Evolutionary conservation across 2,113 vertebrate genomes (phyloP).

Genomic region (Nymphicus hollandicus): DNA sequence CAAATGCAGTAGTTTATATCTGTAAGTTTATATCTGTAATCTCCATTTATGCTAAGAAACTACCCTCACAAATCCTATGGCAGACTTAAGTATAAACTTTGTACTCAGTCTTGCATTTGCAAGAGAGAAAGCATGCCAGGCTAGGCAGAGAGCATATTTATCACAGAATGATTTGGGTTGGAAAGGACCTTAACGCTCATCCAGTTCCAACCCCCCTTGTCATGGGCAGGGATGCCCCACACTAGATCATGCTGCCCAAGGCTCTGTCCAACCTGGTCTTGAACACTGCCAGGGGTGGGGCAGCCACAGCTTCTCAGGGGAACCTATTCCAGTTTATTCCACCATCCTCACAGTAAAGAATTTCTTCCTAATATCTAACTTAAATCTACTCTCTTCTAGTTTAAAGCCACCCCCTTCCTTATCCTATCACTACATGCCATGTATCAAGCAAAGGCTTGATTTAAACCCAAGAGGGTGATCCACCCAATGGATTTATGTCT

Average conservation of each 20-base stretch:
- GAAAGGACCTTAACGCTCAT: not conserved
- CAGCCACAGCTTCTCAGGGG: not conserved
- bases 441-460: not conserved
- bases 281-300: not conserved
- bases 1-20: not conserved
- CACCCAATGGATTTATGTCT: not conserved
- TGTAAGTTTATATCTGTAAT: not conserved
- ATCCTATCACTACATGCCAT: not conserved
- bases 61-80: not conserved
- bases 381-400: not conserved
- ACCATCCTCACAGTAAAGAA: not conserved
- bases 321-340: not conserved
- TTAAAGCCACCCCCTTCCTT: not conserved
- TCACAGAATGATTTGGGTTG: not conserved
- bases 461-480: not conserved
- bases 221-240: not conserved
- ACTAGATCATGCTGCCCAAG: not conserved
- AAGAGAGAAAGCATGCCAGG: not conserved
- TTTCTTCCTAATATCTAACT: not conserved
- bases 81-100: not conserved
- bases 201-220: not conserved
- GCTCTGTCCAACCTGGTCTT: not conserved
- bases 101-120: not conserved
- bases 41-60: not conserved
- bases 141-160: not conserved